Base-by-base conservation (phyloP, 2,113 vertebrate species). In the Thinocorus orbignyianus region DNA sequence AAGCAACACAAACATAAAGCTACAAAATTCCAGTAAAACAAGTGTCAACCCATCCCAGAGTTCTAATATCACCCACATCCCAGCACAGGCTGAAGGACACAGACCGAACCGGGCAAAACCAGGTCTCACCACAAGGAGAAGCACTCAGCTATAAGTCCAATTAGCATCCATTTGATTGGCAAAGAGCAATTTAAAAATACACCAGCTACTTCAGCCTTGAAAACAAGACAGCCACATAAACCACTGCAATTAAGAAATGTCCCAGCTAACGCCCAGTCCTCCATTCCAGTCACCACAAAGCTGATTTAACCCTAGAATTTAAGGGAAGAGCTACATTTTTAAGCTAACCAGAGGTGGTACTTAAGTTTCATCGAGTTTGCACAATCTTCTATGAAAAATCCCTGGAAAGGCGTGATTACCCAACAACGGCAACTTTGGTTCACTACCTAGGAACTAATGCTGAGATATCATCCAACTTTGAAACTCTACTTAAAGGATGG, bases 161-260 rank as follows among this genome's bases (percentile, higher is more conserved):
- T 84, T 41, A 74, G 69, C 80, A 87, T 26, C 17, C 48, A 35
- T 8, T 28, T 2, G 0, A 23, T 48, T 4, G 22, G 77, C 73
- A 71, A 44, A 68, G 24, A 28, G 24, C 65, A 76, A 74, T 42
- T 64, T 31, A 64, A 86, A 88, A 71, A 79, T 4, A 64, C 22
- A 55, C 33, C 73, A 42, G 52, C 37, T 30, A 55, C 64, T 73
- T 35, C n/a, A 52, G 41, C 64, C 66, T 77, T 33, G 31, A 55
- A 77, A 93, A 86, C 30, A 58, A 72, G 58, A n/a, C 18, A 14
- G 87, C 71, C 60, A 20, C 79, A 62, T 25, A 77, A 93, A 90
- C 77, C 48, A 1, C 55, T 14, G 65, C 60, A 68, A 73, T 91
- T 81, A 55, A 39, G 88, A 23, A 65, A 30, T 3, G 20, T 48